phyloP scores from a whole-genome alignment of 2,888 invertebrate genomes.

The Odontocolon sp. region DNA sequence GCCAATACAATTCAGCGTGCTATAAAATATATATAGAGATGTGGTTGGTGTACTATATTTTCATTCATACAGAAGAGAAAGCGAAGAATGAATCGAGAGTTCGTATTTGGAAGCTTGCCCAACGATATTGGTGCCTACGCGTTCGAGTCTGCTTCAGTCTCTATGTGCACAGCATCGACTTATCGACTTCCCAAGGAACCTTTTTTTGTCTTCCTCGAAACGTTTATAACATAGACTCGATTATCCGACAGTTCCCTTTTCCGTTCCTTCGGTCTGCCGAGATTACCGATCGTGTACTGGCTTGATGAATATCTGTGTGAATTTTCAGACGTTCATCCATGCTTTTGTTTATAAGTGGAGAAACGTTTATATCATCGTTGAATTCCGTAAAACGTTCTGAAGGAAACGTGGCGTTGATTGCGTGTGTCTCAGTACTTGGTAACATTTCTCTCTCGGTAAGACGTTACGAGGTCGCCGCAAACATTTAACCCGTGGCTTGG shows the following conservation, averaged over 20 bases:
- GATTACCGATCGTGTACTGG: conserved; percentile 3
- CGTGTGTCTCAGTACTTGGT: conserved; percentile 36
- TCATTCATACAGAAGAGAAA: conserved; percentile 57
- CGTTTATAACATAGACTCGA: conserved; percentile 2
- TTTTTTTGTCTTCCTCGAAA: background rate
- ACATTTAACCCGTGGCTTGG: conserved; percentile 29
- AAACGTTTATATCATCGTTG: conserved; percentile 1
- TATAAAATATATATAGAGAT: conserved; percentile 13
- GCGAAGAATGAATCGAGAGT: conserved; percentile 54
- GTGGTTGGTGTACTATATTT: conserved; percentile 23
- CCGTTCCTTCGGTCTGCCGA: background rate
- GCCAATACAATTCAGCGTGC: conserved; percentile 27
- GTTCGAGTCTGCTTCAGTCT: background rate
- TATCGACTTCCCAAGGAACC: conserved; percentile 7
- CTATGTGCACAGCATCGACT: background rate
- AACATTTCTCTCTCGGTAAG: conserved; percentile 23
- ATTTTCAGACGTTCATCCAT: conserved; percentile 30
- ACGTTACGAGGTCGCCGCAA: conserved; percentile 14
- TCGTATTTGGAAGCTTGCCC: conserved; percentile 56
- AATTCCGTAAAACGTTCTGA: conserved; percentile 27
- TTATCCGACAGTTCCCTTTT: conserved; percentile 1
- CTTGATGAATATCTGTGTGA: background rate
- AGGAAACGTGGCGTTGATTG: conserved; percentile 46
- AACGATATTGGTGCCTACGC: conserved; percentile 45
- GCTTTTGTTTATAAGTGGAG: conserved; percentile 35